Evolutionary conservation across 2,113 vertebrate species (phyloP), one percentile per base, ranked within the genome.

Genomic region (Grammomys dolichurus): DNA sequence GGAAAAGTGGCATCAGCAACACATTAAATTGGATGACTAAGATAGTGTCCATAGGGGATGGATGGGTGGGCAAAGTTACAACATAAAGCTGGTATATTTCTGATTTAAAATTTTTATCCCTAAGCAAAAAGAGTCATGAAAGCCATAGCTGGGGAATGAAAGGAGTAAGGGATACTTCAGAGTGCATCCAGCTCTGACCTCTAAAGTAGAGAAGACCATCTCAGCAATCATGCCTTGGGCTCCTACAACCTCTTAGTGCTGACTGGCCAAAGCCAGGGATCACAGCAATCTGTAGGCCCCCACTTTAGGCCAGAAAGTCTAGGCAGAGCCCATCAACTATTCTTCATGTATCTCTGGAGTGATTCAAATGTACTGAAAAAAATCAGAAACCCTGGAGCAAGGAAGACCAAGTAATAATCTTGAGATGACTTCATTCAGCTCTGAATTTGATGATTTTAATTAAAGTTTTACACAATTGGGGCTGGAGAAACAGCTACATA

Each of bases 81-180:
- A 87, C 97, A 97, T 93, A 97, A 96, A 85, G 92, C 51, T 96
- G 86, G 94, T 94, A 96, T 92, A 92, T 98, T 97, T 97, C 96
- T 98, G 94, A 98, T 98, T 96, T 98, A 95, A 97, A 97, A 97
- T 97, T 98, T 98, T 97, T 0, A 63, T 92, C 97, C 84, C 89
- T 96, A 95, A 98, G 97, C 97, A 98, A 98, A 95, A 94, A 75
- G 95, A 95, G 51, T 98, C 97, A 98, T 96, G 24, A 97, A 98
- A 98, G 96, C 91, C 93, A 91, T 95, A 78, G 91, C 92, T 96
- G 56, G 58, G 8, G 12, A 87, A 87, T 82, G 87, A 56, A n/a
- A 17, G 11, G 7, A 10, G n/a, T 5, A 54, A 72, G 33, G 2
- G 11, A 56, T 67, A 28, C 33, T 69, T 63, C 40, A 96, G 76